A percentile compares a stretch with the other conserved stretches of the same genome.
phyloP scores from a whole-genome alignment of 1,140 invertebrate species.

The Diabrotica virgifera region DNA sequence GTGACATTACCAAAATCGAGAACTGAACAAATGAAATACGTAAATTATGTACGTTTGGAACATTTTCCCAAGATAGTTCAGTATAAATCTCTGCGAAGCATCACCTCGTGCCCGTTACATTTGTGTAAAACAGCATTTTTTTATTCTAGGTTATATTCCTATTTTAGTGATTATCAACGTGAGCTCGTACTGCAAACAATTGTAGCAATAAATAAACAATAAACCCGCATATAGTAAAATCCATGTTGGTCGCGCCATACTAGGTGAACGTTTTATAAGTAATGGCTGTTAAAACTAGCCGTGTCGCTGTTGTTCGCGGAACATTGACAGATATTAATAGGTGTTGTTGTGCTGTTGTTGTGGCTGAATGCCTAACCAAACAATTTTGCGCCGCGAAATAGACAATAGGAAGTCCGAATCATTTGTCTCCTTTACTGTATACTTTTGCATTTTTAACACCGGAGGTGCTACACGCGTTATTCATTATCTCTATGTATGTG shows the following conservation, averaged over 20 bases:
- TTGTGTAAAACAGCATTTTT: neutral
- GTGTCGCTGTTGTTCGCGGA: neutral
- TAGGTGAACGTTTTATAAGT: conserved; percentile 19
- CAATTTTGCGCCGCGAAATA: neutral
- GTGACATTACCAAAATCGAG: too few relatives aligned
- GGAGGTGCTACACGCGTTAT: neutral
- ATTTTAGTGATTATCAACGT: conserved; percentile 14
- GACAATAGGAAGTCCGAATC: neutral
- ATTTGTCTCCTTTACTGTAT: neutral
- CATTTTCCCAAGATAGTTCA: too few relatives aligned
- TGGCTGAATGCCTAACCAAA: neutral
- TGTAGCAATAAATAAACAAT: conserved; percentile 24
- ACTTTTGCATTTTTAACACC: neutral
- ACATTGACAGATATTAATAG: conserved; percentile 22
- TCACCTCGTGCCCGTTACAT: neutral
- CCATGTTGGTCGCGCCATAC: conserved; percentile 17
- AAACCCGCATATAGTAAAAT: conserved; percentile 16
- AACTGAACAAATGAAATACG: too few relatives aligned
- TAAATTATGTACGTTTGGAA: too few relatives aligned
- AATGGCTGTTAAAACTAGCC: conserved; percentile 1
- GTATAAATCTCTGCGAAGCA: neutral
- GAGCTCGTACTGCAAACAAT: conserved; percentile 14
- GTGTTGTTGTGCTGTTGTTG: conserved; percentile 6
- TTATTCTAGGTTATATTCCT: conserved; percentile 5
- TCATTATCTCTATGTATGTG: neutral